These are phyloP conservation scores for Drosophila rellima DNA, from an alignment of 2,888 invertebrate genomes.

Conservation along the genomic window DNA sequence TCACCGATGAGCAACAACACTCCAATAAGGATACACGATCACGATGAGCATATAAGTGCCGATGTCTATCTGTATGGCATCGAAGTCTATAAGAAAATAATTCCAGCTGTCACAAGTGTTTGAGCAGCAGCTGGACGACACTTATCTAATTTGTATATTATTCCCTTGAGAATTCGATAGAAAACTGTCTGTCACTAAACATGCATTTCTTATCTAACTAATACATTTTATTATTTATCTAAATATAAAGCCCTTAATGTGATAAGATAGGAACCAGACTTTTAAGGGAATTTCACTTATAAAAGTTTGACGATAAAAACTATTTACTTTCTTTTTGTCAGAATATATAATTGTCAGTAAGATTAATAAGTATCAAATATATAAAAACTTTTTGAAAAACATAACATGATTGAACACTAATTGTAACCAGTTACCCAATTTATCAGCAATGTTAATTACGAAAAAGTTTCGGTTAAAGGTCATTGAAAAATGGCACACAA, in stretches of 20 bases:
- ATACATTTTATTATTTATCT: not conserved
- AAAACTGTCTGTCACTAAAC: not conserved
- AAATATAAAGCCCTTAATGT: not conserved
- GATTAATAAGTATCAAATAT: too few species aligned
- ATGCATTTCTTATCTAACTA: constrained; percentile 10
- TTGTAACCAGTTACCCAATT: not conserved
- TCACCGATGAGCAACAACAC: constrained; percentile 19
- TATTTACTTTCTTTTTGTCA: too few species aligned
- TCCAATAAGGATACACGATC: not conserved
- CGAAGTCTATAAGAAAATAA: constrained; percentile 15
- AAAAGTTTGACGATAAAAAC: not conserved
- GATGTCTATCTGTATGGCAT: constrained; percentile 17
- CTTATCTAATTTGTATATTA: not conserved
- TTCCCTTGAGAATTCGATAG: not conserved
- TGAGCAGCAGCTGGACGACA: not conserved
- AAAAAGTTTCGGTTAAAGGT: constrained; percentile 19
- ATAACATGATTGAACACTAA: not conserved
- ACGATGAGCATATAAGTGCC: constrained; percentile 6
- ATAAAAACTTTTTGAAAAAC: not conserved
- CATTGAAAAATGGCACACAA: constrained; percentile 8
- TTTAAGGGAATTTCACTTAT: not conserved
- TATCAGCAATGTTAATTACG: constrained; percentile 12
- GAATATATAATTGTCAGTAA: too few species aligned
- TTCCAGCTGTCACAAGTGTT: constrained; percentile 12
- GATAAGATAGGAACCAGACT: constrained; percentile 1